Conservation (phyloP, 1,140 invertebrate genomes). For the Aethina tumida region DNA sequence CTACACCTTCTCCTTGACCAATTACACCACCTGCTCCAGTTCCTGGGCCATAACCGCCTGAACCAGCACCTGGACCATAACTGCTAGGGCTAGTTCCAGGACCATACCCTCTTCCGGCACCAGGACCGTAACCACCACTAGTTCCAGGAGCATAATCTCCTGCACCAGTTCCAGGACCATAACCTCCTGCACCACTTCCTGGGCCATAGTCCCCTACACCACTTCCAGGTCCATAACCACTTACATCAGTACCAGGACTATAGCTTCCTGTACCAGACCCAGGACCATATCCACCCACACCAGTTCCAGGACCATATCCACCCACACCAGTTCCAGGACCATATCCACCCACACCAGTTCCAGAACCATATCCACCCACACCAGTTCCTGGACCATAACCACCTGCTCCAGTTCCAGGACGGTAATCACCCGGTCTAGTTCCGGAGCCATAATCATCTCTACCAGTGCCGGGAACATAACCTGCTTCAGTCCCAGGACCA, state of each 20-base stretch:
- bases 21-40: slow-evolving; percentile 1
- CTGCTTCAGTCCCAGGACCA: background rate
- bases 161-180: background rate
- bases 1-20: slow-evolving; percentile 4
- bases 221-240: slow-evolving; percentile 9
- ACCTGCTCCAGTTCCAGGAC: slow-evolving; percentile 6
- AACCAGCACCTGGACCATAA: slow-evolving; percentile 1
- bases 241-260: background rate
- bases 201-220: slow-evolving; percentile 7
- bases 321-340: slow-evolving; percentile 5
- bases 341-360: slow-evolving; percentile 6
- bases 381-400: slow-evolving; percentile 14
- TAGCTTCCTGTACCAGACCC: slow-evolving; percentile 5
- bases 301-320: slow-evolving; percentile 8
- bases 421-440: slow-evolving; percentile 2
- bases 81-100: background rate
- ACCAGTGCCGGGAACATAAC: slow-evolving; percentile 10
- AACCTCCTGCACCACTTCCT: background rate
- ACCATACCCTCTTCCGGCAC: background rate
- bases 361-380: slow-evolving; percentile 12
- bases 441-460: slow-evolving; percentile 14
- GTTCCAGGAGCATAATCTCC: background rate
- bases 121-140: background rate
- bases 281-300: slow-evolving; percentile 1
- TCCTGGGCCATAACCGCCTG: slow-evolving; percentile 2